phyloP scores from a whole-genome alignment of 2,797 vertebrate species.

The Hippoglossus hippoglossus region DNA sequence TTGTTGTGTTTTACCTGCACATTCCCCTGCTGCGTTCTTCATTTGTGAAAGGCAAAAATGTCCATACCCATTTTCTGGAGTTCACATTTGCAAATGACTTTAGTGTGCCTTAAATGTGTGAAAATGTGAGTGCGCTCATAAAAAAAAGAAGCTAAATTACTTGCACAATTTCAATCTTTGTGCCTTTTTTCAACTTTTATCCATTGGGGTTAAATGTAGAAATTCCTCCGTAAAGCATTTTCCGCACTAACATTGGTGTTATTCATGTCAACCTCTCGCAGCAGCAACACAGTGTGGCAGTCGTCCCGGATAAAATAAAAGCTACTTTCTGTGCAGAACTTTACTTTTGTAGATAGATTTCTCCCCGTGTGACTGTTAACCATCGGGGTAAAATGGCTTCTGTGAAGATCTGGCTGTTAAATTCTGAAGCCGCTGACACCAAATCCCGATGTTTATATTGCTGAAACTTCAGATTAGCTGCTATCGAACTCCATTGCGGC shows the following conservation, averaged over 20 bases:
- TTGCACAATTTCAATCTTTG: not conserved
- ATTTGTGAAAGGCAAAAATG: no score
- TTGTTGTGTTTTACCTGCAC: no score
- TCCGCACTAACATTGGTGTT: conserved; percentile 3
- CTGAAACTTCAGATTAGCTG: conserved; percentile 43
- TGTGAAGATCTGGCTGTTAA: conserved; percentile 27
- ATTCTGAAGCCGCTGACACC: conserved; percentile 11
- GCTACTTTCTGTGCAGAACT: conserved; percentile 13
- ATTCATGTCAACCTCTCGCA: conserved; percentile 13
- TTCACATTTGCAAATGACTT: no score
- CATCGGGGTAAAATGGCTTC: conserved; percentile 26
- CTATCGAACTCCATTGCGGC: conserved; percentile 40
- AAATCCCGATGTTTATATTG: conserved; percentile 36
- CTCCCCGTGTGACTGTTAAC: conserved; percentile 14
- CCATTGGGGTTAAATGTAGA: conserved; percentile 9
- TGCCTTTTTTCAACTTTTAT: conserved; percentile 12
- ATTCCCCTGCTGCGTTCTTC: no score
- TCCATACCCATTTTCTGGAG: no score
- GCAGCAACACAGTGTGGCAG: not conserved
- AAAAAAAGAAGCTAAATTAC: not conserved
- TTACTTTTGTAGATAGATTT: conserved; percentile 7
- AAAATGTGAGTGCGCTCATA: not conserved
- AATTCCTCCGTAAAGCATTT: conserved; percentile 1
- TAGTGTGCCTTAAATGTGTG: conserved; percentile 27
- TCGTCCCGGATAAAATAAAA: conserved; percentile 1